These are phyloP conservation scores for Tangara arthus DNA, from an alignment of 2,797 vertebrate genomes.

Conservation along the genomic window DNA sequence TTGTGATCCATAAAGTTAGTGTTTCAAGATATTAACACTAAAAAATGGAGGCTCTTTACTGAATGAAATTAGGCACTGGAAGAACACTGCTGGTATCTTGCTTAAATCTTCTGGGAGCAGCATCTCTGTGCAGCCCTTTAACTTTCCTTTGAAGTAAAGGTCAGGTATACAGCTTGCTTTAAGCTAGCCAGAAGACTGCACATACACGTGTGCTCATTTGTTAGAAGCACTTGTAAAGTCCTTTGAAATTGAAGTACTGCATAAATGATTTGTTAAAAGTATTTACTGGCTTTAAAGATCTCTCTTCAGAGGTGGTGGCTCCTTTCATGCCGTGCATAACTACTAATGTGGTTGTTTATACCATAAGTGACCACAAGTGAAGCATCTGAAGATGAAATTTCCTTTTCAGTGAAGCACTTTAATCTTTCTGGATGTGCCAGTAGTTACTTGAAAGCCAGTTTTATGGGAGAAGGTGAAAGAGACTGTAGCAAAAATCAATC, in stretches of 20 bases:
- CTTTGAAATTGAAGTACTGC: background rate
- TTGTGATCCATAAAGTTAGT: background rate
- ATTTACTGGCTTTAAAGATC: background rate
- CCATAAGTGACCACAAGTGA: background rate
- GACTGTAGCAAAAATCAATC: background rate
- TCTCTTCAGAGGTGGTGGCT: background rate
- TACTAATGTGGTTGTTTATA: background rate
- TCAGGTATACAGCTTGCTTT: background rate
- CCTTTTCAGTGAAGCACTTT: background rate
- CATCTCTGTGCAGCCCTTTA: background rate
- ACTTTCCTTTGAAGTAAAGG: background rate
- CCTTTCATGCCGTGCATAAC: background rate
- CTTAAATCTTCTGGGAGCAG: background rate
- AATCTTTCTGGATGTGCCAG: background rate
- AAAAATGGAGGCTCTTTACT: background rate
- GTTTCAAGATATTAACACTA: background rate
- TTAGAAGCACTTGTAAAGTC: background rate
- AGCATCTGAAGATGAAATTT: background rate
- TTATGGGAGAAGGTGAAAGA: background rate
- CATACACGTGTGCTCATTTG: background rate
- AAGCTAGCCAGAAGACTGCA: background rate
- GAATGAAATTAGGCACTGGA: background rate
- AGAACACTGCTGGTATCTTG: background rate
- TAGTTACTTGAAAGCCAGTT: background rate
- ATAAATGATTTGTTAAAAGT: background rate